Base-by-base conservation (phyloP, 2,888 invertebrate genomes). In the Stenoptilia bipunctidactyla region DNA sequence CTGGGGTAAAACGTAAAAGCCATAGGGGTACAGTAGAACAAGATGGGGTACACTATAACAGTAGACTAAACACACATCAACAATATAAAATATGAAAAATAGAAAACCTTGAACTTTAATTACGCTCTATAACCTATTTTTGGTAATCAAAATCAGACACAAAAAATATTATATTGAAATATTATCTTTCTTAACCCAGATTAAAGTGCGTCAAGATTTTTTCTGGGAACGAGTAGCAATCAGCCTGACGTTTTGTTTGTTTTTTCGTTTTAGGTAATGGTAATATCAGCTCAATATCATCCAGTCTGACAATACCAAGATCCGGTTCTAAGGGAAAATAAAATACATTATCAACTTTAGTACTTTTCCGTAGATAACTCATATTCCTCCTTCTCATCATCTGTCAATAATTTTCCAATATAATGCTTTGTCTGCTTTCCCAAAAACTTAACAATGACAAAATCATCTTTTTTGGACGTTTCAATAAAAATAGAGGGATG, bases 291-390 rank as follows among this genome's bases (percentile, higher is more conserved):
- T 30, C 38, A 25, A 40, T 40, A 34, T 38, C 43, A 36, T 40
- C 15, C 14, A 20, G 13, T 15, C n/a, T 9, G 13, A 40, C 38
- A 35, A 38, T n/a, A n/a, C n/a, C n/a, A 13, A 43, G 13, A 40
- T 43, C 43, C 12, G 40, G 37, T 9, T 43, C 38, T 33, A 43
- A 33, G 36, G 43, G 43, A 40, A 35, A 43, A 36, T 40, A 40
- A 43, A 43, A 43, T 13, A 25, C 36, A 15, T 40, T 36, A 37
- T 25, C 25, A 25, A 38, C 34, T 30, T 43, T 40, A 34, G 38
- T 15, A 43, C 40, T 43, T 37, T 40, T 40, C 27, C 40, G 27
- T 15, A 40, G 38, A 38, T 43, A 40, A 33, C 25, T 43, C 43
- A 36, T 40, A 40, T 40, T 43, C 40, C 15, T 40, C 38, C 20